A percentile compares a stretch with the other conserved stretches of the same genome.
Conservation (phyloP, 2,797 vertebrate species). For the Mustela erminea region DNA sequence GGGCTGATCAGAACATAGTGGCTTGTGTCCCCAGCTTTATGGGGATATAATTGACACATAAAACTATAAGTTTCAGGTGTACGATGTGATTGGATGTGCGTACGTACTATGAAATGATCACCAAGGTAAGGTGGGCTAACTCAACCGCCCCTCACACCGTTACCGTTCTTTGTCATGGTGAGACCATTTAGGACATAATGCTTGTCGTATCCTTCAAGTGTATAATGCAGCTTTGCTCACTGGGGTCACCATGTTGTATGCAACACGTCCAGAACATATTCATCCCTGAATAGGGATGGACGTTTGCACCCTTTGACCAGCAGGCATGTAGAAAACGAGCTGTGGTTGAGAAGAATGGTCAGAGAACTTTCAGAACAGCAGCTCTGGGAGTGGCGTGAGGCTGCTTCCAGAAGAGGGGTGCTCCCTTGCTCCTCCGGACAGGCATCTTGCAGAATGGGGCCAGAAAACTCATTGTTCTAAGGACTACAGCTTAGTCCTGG, state of each 20-base stretch:
- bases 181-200: background rate
- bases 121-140: background rate
- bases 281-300: no score
- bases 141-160: background rate
- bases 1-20: accelerated
- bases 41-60: background rate
- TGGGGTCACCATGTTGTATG: background rate
- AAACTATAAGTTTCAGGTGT: background rate
- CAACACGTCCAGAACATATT: background rate
- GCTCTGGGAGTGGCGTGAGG: accelerated
- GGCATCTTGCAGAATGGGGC: accelerated
- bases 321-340: no score
- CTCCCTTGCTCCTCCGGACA: no score
- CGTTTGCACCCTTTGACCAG: background rate
- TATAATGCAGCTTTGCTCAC: background rate
- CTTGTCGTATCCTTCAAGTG: background rate
- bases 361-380: accelerated
- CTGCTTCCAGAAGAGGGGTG: accelerated
- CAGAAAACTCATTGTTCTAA: background rate
- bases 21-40: background rate
- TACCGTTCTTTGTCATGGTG: background rate
- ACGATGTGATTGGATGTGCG: background rate
- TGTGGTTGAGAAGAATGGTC: accelerated
- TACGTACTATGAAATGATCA: background rate
- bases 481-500: no score